Conservation (phyloP, 1,140 invertebrate species). For the Eufriesea mexicana region DNA sequence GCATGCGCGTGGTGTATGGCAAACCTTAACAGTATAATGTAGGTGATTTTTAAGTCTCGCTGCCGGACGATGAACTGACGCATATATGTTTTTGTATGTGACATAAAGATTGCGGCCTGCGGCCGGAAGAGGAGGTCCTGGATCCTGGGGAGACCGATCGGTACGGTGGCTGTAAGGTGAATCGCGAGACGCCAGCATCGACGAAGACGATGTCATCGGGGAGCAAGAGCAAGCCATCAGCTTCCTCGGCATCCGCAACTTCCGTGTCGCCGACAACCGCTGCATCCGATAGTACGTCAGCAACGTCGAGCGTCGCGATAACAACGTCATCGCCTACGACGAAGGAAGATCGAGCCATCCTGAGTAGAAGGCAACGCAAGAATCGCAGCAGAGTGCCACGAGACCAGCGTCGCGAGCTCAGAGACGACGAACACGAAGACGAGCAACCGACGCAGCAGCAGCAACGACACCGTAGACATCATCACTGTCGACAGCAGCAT, state of each 20-base stretch:
- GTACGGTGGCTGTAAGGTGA: slow-evolving; percentile 52
- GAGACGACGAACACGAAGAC: slow-evolving; percentile 47
- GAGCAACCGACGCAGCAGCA: slow-evolving; percentile 25
- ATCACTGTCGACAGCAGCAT: background rate
- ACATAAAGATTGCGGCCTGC: slow-evolving; percentile 77
- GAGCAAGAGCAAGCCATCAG: background rate
- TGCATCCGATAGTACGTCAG: slow-evolving; percentile 44
- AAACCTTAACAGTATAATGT: slow-evolving; percentile 33
- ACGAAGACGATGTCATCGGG: slow-evolving; percentile 63
- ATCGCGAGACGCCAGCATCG: slow-evolving; percentile 63
- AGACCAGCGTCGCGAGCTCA: slow-evolving; percentile 66
- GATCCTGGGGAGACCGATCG: slow-evolving; percentile 72
- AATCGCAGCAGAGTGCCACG: slow-evolving; percentile 75
- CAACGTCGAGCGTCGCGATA: too few species aligned
- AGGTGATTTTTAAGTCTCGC: slow-evolving; percentile 11
- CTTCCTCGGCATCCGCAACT: background rate
- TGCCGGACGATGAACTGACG: slow-evolving; percentile 50
- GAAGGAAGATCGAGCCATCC: slow-evolving; percentile 55
- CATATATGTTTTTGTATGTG: slow-evolving; percentile 73
- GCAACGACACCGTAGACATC: background rate
- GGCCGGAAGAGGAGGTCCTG: slow-evolving; percentile 73
- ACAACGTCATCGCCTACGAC: background rate
- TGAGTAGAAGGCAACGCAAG: slow-evolving; percentile 79
- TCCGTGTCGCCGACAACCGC: slow-evolving; percentile 32
- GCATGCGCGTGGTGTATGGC: slow-evolving; percentile 47